These are phyloP conservation scores for Drosophila saltans DNA, from an alignment of 1,140 invertebrate species.

Conservation along the genomic window DNA sequence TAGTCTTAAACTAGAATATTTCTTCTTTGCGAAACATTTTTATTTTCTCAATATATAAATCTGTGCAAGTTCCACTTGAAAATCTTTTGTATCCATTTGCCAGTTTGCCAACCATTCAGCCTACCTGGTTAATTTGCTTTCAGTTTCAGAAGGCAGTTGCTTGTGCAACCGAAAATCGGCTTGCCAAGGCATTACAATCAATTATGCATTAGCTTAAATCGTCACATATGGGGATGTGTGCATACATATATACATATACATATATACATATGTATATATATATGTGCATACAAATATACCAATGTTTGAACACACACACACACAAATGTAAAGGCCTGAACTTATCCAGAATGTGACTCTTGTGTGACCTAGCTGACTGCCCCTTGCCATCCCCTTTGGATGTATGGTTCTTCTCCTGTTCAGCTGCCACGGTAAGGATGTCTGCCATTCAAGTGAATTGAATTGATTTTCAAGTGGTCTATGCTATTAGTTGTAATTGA, in stretches of 20 bases:
- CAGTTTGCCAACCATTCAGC: not conserved
- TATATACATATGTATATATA: not conserved
- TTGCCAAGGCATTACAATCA: conserved; percentile 59
- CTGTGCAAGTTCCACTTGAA: not conserved
- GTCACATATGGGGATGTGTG: conserved; percentile 46
- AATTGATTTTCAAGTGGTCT: conserved; percentile 70
- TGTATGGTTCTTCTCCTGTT: not conserved
- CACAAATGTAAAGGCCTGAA: conserved; percentile 45
- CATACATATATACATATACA: not conserved
- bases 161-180: conserved; percentile 48
- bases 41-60: not conserved
- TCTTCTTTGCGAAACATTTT: too few relatives aligned
- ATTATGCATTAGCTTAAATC: conserved; percentile 69
- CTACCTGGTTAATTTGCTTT: conserved; percentile 51
- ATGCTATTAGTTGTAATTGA: conserved; percentile 73
- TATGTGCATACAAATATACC: conserved; percentile 9
- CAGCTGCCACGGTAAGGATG: conserved; percentile 22
- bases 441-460: conserved; percentile 61
- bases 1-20: too few relatives aligned
- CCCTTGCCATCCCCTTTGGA: not conserved
- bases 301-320: conserved; percentile 11
- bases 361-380: conserved; percentile 27
- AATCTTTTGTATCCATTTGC: not conserved
- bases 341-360: conserved; percentile 37
- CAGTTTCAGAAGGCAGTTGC: conserved; percentile 12